Base-by-base conservation (phyloP, 2,797 vertebrate species). In the Gallirallus australis region DNA sequence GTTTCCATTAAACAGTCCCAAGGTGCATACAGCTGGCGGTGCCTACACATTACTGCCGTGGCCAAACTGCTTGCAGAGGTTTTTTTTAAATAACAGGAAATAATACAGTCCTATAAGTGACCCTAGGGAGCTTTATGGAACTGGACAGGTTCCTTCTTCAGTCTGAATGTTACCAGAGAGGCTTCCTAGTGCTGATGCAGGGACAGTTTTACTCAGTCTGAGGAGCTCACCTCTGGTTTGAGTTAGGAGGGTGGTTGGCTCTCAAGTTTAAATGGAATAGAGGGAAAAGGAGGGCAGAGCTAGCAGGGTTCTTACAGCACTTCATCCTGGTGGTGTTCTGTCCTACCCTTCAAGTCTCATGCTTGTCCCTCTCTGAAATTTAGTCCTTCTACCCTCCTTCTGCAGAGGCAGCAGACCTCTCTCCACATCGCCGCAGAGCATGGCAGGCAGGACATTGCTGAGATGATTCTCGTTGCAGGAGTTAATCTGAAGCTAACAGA, bases 351-450 rank as follows among this genome's bases (percentile, higher is more conserved):
- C 30, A 39, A 82, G 64, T 9, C 42, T 88, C 30, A 20, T 11
- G 1, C 19, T 82, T 86, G 20, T 31, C 15, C 53, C 33, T 69
- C 33, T 72, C 73, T 79, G 52, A 78, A 79, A 42, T 65, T 17
- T 31, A 31, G 20, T 27, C 42, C 20, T 81, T 85, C 71, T 64
- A 28, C 40, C 15, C 61, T 95, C 76, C 70, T 59, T 60, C 54
- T 71, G 25, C 97, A 99, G 99, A 98, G 99, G 92, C 98, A 98
- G 94, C 99, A 99, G 97, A 99, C 98, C 1, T 97, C 98, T 1
- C 97, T 99, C 37, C 99, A 99, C 93, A 98, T 99, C 0, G 99
- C 99, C 9, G 98, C 98, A 0, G 99, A 99, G 94, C 97, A 98
- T 0, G 98, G 99, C 75, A 94, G 98, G 64, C 99, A 99, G 88